Conservation (phyloP, 2,888 invertebrate species). For the Xestoiulus laeticollis region DNA sequence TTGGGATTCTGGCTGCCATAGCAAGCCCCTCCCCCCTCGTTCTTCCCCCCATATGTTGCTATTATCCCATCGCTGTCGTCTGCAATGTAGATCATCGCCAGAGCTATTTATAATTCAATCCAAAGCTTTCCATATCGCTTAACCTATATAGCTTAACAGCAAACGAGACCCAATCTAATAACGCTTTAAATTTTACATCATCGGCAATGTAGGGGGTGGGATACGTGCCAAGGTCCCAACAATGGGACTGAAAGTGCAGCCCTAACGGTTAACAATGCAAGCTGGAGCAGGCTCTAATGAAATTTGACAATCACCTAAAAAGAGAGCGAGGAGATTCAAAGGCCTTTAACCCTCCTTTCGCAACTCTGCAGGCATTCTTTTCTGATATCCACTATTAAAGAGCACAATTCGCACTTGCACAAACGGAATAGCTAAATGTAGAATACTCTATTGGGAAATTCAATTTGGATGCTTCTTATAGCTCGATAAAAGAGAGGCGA, state of each 20-base stretch:
- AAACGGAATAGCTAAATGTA: conserved; percentile 45
- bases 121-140: conserved; percentile 28
- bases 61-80: conserved; percentile 37
- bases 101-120: conserved; percentile 34
- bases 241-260: not conserved
- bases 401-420: conserved; percentile 43
- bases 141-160: conserved; percentile 37
- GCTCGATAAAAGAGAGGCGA: not conserved
- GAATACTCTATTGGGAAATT: conserved; percentile 23
- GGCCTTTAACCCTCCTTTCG: not conserved
- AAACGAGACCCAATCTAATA: conserved; percentile 34
- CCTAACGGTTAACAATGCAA: not conserved
- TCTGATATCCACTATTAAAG: conserved; percentile 31
- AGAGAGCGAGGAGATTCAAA: conserved; percentile 32
- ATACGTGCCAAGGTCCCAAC: conserved; percentile 9
- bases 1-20: not conserved
- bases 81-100: conserved; percentile 20
- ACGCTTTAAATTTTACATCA: conserved; percentile 37
- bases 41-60: not conserved
- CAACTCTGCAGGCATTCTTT: conserved; percentile 2
- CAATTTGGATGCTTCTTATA: not conserved
- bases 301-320: conserved; percentile 31
- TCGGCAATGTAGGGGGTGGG: conserved; percentile 6
- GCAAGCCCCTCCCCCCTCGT: not conserved
- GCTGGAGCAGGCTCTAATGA: conserved; percentile 8